Conservation (phyloP, 2,888 invertebrate species). For the Polyommatus iphigenia region DNA sequence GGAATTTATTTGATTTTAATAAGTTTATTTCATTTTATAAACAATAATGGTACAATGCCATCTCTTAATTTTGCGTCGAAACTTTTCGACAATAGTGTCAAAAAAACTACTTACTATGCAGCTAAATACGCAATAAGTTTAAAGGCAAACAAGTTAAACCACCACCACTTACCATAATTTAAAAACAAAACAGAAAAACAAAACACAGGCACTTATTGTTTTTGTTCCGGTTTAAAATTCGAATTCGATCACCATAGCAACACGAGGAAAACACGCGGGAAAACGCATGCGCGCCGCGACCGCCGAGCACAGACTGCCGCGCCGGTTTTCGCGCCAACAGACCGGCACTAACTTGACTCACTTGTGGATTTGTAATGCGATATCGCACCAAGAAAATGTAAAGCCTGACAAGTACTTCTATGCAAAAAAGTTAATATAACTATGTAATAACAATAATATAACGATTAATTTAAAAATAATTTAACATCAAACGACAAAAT, state of each 20-base stretch:
- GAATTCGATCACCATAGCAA: constrained; percentile 64
- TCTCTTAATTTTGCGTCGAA: background rate
- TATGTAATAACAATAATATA: too few species aligned
- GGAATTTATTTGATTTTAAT: background rate
- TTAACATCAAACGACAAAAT: too few species aligned
- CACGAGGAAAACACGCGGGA: constrained; percentile 54
- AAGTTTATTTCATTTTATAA: background rate
- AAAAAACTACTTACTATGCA: background rate
- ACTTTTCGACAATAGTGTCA: background rate
- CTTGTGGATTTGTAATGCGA: constrained; percentile 37
- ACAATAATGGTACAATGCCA: background rate
- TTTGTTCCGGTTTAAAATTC: constrained; percentile 53
- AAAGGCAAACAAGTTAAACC: background rate
- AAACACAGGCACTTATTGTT: constrained; percentile 43
- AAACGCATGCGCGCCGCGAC: constrained; percentile 59
- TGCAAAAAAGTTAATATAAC: background rate
- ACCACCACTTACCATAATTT: constrained; percentile 47
- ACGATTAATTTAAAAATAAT: too few species aligned
- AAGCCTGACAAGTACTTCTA: background rate
- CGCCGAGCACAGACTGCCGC: constrained; percentile 59
- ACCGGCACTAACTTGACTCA: constrained; percentile 36
- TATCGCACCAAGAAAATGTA: constrained; percentile 33
- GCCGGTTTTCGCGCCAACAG: constrained; percentile 67
- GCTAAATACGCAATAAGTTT: constrained; percentile 33
- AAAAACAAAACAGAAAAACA: constrained; percentile 39